Evolutionary conservation across 2,888 invertebrate genomes (phyloP), one percentile per base, ranked within the genome.

Genomic region (Pachydiplax longipennis): DNA sequence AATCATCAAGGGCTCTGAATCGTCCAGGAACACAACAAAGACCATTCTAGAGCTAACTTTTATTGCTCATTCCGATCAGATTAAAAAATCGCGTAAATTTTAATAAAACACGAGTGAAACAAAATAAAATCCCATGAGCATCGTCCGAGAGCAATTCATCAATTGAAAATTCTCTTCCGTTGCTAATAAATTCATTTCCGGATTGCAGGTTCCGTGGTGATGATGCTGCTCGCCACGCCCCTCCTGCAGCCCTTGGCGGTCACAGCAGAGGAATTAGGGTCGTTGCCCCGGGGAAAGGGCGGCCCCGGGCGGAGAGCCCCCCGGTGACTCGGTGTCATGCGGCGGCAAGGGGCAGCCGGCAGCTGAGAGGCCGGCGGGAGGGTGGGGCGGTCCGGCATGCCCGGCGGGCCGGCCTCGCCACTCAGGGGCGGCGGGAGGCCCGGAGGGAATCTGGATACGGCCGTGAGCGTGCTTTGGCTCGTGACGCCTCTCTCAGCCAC

Each of bases 401-500:
- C 73, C 83, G 35, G 90, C 58, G 35, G 80, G 90, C 83, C 91
- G 40, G 80, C 80, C 80, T 48, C 80, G 37, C 48, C 83, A 44
- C 65, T 80, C 13, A 40, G 87, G 31, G 82, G 91, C 31, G 87
- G 91, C 73, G 35, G 15, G 48, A 25, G 73, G 80, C 40, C 90
- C 90, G 65, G 80, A 61, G 58, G 90, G 81, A 92, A 91, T 40
- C 90, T 92, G 91, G 92, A 92, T 58, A 91, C 91, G 58, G 92
- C 92, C 81, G 92, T 92, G 82, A 92, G 92, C 40, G 90, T 92
- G 83, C 91, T 92, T 87, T 92, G 92, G 92, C 91, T 92, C 90
- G 91, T 93, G 90, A 93, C 93, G 90, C 94, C 94, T 0, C 93
- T 97, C 58, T 95, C 96, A 35, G 97, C 97, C 22, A 95, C 97